A percentile compares a stretch with the other conserved stretches of the same genome.
These are phyloP conservation scores for Loriculus beryllinus DNA, from an alignment of 2,797 vertebrate species.

Conservation along the genomic window DNA sequence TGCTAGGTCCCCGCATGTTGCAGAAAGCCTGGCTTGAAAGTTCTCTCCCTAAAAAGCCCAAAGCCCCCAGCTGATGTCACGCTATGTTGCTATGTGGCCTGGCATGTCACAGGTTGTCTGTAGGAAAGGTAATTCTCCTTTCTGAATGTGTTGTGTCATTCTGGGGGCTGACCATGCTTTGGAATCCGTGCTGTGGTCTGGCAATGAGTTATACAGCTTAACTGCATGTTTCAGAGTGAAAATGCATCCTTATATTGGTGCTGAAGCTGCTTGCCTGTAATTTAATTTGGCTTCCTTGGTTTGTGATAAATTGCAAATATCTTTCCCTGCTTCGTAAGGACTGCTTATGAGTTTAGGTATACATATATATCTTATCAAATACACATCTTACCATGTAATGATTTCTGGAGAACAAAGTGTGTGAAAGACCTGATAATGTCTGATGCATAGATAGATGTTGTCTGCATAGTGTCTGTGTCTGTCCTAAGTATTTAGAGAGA, in stretches of 20 bases:
- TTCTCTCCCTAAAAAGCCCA: background rate
- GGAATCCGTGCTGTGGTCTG: fast-evolving
- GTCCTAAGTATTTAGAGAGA: background rate
- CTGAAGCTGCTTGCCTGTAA: background rate
- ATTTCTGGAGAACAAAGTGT: background rate
- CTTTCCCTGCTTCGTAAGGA: background rate
- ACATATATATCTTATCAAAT: background rate
- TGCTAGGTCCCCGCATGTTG: background rate
- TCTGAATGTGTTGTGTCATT: background rate
- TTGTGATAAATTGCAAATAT: background rate
- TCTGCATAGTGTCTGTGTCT: background rate
- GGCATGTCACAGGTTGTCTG: background rate
- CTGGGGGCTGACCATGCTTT: background rate
- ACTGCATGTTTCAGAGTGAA: background rate
- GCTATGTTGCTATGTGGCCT: background rate
- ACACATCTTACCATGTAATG: fast-evolving
- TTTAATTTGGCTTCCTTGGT: background rate
- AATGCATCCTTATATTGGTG: background rate
- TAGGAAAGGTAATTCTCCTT: background rate
- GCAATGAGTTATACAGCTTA: background rate
- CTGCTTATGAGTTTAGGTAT: background rate
- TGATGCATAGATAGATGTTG: background rate
- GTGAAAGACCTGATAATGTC: background rate
- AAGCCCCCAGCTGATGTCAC: background rate
- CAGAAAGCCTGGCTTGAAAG: background rate